Conservation (phyloP, 2,797 vertebrate genomes). For the Danio aesculapii region DNA sequence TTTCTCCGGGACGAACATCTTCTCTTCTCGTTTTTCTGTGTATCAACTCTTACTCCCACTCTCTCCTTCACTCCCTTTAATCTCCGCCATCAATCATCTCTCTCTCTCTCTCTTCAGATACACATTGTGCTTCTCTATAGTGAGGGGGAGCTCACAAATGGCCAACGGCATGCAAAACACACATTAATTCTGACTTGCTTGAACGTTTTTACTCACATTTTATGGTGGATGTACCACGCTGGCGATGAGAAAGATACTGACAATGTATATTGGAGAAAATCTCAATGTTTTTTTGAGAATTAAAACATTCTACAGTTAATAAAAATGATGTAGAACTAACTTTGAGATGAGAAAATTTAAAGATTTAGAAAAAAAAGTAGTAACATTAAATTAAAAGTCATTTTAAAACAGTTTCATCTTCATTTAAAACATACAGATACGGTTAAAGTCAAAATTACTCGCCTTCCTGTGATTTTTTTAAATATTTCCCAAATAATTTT, state of each 20-base stretch:
- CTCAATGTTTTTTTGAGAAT: no score
- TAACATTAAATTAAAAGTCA: no score
- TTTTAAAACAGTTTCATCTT: no score
- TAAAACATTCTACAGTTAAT: no score
- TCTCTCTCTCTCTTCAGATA: conserved; percentile 34
- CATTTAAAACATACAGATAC: no score
- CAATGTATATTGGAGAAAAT: not conserved
- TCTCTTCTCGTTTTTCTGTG: conserved; percentile 34
- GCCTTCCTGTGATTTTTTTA: no score
- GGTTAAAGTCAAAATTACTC: no score
- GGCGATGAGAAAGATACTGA: not conserved
- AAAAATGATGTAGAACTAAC: no score
- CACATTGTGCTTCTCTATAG: conserved; percentile 22
- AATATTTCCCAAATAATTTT: no score
- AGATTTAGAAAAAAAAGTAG: no score
- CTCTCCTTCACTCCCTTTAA: conserved; percentile 28
- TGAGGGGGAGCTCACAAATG: conserved; percentile 29
- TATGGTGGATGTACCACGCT: not conserved
- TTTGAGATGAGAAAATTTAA: no score
- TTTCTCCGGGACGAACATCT: not conserved
- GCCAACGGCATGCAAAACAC: conserved; percentile 16
- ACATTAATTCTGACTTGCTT: conserved; percentile 7
- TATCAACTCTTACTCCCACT: conserved; percentile 32
- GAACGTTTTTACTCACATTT: not conserved
- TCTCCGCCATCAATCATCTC: not conserved